A percentile compares a stretch with the other conserved stretches of the same genome.
phyloP scores from a whole-genome alignment of 2,797 vertebrate genomes.

The Denticeps clupeoides region DNA sequence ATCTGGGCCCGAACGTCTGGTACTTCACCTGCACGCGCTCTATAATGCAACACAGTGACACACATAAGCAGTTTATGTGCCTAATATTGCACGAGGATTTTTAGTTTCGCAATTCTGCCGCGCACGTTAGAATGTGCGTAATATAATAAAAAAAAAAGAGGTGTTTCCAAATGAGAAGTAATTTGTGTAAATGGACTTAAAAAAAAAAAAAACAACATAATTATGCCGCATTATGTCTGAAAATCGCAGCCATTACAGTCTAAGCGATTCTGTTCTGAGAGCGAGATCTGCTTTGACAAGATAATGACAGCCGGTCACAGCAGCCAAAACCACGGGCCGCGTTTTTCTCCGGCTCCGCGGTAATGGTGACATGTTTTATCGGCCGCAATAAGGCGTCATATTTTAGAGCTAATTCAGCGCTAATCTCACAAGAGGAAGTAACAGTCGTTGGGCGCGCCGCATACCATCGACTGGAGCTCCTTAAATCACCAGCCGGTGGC shows the following conservation, averaged over 20 bases:
- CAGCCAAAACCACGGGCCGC: background rate
- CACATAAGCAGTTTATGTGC: background rate
- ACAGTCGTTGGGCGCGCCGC: constrained; percentile 21
- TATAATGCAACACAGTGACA: background rate
- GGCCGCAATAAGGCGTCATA: constrained; percentile 34
- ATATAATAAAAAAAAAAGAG: constrained; percentile 1
- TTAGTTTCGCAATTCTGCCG: too few species aligned
- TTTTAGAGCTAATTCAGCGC: constrained; percentile 27
- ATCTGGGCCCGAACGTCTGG: constrained; percentile 4
- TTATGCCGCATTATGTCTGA: background rate
- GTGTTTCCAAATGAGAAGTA: background rate
- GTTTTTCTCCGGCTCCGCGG: constrained; percentile 13
- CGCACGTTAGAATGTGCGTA: too few species aligned
- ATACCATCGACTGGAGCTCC: constrained; percentile 13
- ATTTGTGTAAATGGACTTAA: background rate
- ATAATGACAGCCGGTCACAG: background rate
- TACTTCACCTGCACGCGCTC: background rate
- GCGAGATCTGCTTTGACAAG: constrained; percentile 12
- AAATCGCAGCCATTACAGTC: background rate
- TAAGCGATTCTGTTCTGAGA: background rate
- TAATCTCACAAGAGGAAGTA: constrained; percentile 29
- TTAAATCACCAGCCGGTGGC: constrained; percentile 32
- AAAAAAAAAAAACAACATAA: background rate
- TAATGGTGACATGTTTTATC: constrained; percentile 32
- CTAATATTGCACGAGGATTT: background rate